These are phyloP conservation scores for Macrostomum lignano DNA, from an alignment of 1,140 invertebrate genomes.

Conservation along the genomic window DNA sequence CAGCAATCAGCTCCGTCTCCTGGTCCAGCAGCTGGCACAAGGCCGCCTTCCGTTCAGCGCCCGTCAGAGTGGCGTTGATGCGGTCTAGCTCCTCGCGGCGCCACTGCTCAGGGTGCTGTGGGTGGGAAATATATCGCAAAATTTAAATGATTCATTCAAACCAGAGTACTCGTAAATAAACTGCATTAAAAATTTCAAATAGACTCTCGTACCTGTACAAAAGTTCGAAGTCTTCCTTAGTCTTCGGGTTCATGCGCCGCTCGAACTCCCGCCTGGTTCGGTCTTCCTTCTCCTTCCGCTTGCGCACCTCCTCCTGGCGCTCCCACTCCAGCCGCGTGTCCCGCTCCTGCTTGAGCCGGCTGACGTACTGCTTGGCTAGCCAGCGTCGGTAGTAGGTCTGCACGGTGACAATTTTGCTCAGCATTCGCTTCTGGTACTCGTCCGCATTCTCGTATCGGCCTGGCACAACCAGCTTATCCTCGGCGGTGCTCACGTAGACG, in stretches of 20 bases:
- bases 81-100: conserved; percentile 20
- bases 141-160: too few species aligned
- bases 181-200: too few species aligned
- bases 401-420: conserved; percentile 7
- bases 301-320: conserved; percentile 15
- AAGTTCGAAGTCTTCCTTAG: conserved; percentile 27
- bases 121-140: too few species aligned
- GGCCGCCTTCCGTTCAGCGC: conserved; percentile 25
- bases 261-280: conserved; percentile 16
- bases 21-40: conserved; percentile 26
- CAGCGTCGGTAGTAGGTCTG: conserved; percentile 15
- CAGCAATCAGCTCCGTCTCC: conserved; percentile 24
- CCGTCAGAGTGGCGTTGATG: conserved; percentile 17
- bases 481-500: conserved; percentile 17
- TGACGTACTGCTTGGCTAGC: conserved; percentile 11
- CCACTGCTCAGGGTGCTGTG: conserved; percentile 28
- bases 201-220: too few species aligned
- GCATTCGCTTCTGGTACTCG: conserved; percentile 11
- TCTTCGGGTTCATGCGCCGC: conserved; percentile 25
- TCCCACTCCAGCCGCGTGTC: conserved; percentile 19
- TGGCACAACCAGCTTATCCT: conserved; percentile 20
- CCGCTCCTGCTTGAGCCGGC: conserved; percentile 12
- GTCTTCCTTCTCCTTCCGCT: conserved; percentile 24
- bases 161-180: too few species aligned
- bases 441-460: conserved; percentile 23